Conservation (phyloP, 1,140 invertebrate genomes). For the Formica exsecta region DNA sequence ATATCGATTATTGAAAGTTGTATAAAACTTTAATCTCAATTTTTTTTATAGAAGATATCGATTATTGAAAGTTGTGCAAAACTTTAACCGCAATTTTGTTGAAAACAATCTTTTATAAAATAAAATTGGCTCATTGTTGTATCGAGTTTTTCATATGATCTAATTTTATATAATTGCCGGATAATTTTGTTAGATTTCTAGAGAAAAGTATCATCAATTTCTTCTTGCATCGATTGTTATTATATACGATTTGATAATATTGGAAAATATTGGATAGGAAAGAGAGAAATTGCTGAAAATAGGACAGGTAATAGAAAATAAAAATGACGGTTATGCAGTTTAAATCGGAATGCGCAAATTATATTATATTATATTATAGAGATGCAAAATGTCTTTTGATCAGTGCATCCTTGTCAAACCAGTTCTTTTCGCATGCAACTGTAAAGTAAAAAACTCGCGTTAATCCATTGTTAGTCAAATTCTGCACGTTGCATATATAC, state of each 20-base stretch:
- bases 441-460: not conserved
- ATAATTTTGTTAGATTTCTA: not conserved
- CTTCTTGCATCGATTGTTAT: not conserved
- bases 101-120: not conserved
- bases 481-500: not conserved
- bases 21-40: too few species aligned
- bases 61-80: not conserved
- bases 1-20: not conserved
- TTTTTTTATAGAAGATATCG: not conserved
- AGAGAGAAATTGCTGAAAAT: not conserved
- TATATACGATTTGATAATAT: constrained; percentile 16
- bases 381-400: constrained; percentile 15
- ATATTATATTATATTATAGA: too few species aligned
- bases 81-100: not conserved
- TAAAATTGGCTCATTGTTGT: not conserved
- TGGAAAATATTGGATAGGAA: constrained; percentile 7
- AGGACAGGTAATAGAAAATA: not conserved
- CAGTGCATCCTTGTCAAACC: not conserved
- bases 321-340: not conserved
- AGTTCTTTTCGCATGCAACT: not conserved
- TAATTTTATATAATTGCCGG: not conserved
- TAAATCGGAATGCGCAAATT: not conserved
- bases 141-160: not conserved
- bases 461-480: constrained; percentile 52
- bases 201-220: not conserved